A percentile compares a stretch with the other conserved stretches of the same genome.
These are phyloP conservation scores for Synergus umbraculus DNA, from an alignment of 2,888 invertebrate genomes.

Conservation along the genomic window DNA sequence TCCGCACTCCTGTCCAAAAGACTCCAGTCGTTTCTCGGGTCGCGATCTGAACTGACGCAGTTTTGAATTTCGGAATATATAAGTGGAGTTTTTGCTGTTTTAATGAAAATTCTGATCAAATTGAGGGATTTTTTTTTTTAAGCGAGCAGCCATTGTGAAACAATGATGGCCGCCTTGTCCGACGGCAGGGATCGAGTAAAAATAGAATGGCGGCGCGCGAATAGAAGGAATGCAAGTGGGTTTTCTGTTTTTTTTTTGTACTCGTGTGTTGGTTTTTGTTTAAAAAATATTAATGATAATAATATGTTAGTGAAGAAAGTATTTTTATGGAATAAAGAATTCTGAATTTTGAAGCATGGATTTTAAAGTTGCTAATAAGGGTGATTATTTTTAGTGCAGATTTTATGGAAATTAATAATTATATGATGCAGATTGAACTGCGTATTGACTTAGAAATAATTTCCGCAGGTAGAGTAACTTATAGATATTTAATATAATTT, in stretches of 20 bases:
- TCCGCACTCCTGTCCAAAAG: slow-evolving; percentile 43
- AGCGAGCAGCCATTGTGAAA: slow-evolving; percentile 27
- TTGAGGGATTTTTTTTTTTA: background rate
- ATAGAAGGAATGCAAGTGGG: slow-evolving; percentile 8
- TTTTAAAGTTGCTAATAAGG: background rate
- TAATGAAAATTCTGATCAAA: background rate
- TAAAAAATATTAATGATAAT: background rate
- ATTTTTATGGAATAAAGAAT: background rate
- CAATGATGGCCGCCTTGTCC: slow-evolving; percentile 39
- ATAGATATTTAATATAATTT: too few relatives aligned
- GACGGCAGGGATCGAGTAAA: slow-evolving; percentile 12
- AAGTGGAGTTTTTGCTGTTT: background rate
- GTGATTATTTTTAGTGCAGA: background rate
- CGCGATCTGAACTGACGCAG: slow-evolving; percentile 48
- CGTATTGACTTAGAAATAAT: too few relatives aligned
- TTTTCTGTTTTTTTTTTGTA: background rate
- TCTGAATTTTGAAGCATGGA: background rate
- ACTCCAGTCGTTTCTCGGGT: slow-evolving; percentile 50
- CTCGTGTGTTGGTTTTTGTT: background rate
- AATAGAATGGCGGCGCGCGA: slow-evolving; percentile 28
- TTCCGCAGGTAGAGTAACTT: too few relatives aligned
- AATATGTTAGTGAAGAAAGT: background rate
- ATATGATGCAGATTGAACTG: too few relatives aligned
- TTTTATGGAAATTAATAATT: background rate
- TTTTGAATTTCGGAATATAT: slow-evolving; percentile 31